Evolutionary conservation across 2,113 vertebrate genomes (phyloP).

Genomic region (Oreochromis tanganicae): DNA sequence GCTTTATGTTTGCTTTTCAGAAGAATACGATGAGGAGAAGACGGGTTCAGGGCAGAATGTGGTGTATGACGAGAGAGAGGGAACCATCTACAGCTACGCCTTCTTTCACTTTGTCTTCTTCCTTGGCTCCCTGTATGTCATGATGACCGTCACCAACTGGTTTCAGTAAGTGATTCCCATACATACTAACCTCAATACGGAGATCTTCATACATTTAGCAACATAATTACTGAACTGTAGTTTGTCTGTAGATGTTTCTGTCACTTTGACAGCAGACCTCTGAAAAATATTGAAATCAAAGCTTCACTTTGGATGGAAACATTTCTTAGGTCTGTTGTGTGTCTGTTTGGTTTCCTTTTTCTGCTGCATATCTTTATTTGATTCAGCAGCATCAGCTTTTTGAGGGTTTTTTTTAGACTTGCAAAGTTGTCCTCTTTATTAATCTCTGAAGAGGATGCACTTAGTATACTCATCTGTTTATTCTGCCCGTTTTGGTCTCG

Average conservation of each 20-base stretch:
- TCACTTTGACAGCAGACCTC: not conserved
- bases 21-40: slow-evolving; percentile 72
- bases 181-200: not conserved
- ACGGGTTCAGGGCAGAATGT: slow-evolving; percentile 79
- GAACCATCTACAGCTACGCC: slow-evolving; percentile 87
- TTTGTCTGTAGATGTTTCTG: not conserved
- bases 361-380: not conserved
- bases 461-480: not conserved
- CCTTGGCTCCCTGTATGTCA: slow-evolving; percentile 92
- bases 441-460: not conserved
- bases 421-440: not conserved
- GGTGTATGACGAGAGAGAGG: slow-evolving; percentile 83
- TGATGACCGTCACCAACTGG: slow-evolving; percentile 99
- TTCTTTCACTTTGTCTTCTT: slow-evolving; percentile 96
- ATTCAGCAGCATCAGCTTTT: not conserved
- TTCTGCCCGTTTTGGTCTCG: not conserved
- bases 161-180: slow-evolving; percentile 84
- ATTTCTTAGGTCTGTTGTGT: not conserved
- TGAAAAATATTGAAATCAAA: not conserved
- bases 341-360: not conserved
- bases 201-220: not conserved
- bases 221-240: not conserved
- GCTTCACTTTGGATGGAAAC: not conserved
- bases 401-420: not conserved
- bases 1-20: slow-evolving; percentile 49